Conservation (phyloP, 2,797 vertebrate genomes). For the Scleropages formosus region DNA sequence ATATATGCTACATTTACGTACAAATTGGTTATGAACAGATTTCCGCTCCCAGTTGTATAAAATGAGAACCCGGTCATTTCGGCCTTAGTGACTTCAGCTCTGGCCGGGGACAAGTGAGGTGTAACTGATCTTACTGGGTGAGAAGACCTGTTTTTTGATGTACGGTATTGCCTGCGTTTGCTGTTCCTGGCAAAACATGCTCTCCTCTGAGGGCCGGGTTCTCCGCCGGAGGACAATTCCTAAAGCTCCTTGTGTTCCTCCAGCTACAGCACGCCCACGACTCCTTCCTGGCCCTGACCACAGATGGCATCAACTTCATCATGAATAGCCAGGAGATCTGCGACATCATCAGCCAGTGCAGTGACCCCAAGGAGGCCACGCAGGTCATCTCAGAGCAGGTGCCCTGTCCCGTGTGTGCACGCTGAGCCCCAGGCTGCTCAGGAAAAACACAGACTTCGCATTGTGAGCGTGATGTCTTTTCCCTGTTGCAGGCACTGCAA, state of each 20-base stretch:
- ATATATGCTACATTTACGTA: too few species aligned
- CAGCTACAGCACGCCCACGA: conserved; percentile 87
- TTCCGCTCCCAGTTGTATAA: too few species aligned
- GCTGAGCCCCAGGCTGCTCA: background rate
- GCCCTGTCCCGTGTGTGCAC: background rate
- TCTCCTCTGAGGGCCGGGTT: too few species aligned
- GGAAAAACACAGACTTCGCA: background rate
- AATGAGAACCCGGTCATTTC: too few species aligned
- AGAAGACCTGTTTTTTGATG: too few species aligned
- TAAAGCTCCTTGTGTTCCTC: background rate
- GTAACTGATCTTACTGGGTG: too few species aligned
- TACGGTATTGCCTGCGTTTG: too few species aligned
- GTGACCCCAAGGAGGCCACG: conserved; percentile 89
- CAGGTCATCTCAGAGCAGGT: conserved; percentile 93
- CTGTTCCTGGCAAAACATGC: too few species aligned
- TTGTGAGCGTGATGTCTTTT: background rate
- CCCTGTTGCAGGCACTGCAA: conserved; percentile 76
- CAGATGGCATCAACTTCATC: conserved; percentile 95
- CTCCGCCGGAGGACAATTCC: background rate
- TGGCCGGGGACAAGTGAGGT: too few species aligned
- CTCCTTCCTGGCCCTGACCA: conserved; percentile 90
- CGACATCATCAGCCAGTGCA: conserved; percentile 87
- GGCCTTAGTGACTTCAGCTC: too few species aligned
- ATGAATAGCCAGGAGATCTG: conserved; percentile 99
- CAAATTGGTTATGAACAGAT: too few species aligned